Evolutionary conservation across 2,797 vertebrate species (phyloP).

Genomic region (Liasis olivaceus): DNA sequence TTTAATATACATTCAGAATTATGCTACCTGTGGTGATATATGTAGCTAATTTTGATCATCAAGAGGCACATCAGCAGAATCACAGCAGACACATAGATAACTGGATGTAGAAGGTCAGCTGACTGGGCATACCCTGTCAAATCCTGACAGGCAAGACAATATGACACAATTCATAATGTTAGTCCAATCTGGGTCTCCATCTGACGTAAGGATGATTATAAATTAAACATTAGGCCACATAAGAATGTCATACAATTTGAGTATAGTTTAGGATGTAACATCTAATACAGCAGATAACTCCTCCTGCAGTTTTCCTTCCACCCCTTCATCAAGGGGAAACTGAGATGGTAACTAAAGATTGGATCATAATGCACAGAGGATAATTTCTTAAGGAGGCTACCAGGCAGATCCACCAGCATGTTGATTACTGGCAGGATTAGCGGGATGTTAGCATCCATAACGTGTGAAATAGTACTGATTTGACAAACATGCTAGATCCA

Average conservation of each 20-base stretch:
- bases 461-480: not conserved
- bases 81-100: conserved; percentile 88
- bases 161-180: conserved; percentile 21
- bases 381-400: no score
- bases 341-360: not conserved
- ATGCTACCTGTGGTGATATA: conserved; percentile 91
- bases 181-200: not conserved
- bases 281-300: not conserved
- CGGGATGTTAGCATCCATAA: not conserved
- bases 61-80: conserved; percentile 87
- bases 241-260: not conserved
- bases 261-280: not conserved
- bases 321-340: not conserved
- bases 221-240: not conserved
- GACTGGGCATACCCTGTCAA: conserved; percentile 80
- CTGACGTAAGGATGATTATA: not conserved
- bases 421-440: not conserved
- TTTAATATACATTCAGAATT: not conserved
- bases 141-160: conserved; percentile 78
- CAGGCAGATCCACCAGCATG: not conserved
- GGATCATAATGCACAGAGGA: not conserved
- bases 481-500: not conserved
- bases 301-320: not conserved
- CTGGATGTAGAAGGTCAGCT: conserved; percentile 87
- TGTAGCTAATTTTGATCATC: conserved; percentile 86